Percentiles rank a stretch among this genome's conserved stretches.
These are phyloP conservation scores for Diaprepes abbreviatus DNA, from an alignment of 2,888 invertebrate species.

Conservation along the genomic window DNA sequence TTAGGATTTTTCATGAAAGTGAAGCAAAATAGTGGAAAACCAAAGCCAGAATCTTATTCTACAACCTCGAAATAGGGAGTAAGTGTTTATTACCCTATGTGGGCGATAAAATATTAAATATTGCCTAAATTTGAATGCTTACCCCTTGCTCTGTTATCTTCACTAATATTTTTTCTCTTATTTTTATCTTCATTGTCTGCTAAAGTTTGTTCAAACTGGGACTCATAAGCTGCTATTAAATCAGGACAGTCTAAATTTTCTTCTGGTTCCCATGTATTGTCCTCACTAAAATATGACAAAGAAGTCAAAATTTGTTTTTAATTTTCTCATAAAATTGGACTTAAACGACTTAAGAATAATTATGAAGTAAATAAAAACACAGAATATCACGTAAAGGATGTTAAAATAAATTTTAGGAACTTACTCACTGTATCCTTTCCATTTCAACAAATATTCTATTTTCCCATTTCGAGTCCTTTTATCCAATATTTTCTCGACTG, in stretches of 20 bases:
- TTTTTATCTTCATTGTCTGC: conserved; percentile 58
- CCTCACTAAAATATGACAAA: conserved; percentile 63
- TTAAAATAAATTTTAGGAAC: no score
- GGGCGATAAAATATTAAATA: no score
- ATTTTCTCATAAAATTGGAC: no score
- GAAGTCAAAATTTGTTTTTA: no score
- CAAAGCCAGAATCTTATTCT: no score
- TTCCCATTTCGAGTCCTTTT: conserved; percentile 78
- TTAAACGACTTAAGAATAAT: neutral
- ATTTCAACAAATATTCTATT: conserved; percentile 76
- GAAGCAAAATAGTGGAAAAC: no score
- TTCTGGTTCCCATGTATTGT: conserved; percentile 91
- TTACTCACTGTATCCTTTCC: conserved; percentile 78
- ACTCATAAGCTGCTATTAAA: conserved; percentile 71
- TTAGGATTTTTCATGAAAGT: no score
- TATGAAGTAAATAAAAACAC: neutral
- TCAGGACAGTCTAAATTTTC: conserved; percentile 83
- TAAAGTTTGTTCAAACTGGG: conserved; percentile 55
- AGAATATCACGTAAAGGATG: no score
- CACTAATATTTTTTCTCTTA: conserved; percentile 64
- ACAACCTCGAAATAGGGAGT: no score
- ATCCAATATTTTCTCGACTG: conserved; percentile 83
- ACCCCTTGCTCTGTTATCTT: conserved; percentile 74
- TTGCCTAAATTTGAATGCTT: neutral
- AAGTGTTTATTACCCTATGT: no score